phyloP scores from a whole-genome alignment of 2,113 vertebrate genomes.

The Mionectes macconnelli region DNA sequence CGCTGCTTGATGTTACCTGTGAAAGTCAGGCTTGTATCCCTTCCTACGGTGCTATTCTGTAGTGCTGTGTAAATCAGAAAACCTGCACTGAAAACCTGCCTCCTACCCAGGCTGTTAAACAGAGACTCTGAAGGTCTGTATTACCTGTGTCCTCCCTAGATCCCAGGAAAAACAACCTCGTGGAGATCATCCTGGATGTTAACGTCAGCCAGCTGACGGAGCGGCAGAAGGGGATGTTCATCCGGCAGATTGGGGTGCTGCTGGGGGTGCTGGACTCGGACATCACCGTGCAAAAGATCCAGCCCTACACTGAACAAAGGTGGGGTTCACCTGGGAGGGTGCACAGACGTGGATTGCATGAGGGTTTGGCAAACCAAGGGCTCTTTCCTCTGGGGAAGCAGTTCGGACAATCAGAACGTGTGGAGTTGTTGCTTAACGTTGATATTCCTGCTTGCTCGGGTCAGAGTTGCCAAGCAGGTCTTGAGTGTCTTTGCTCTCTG shows the following conservation, averaged over 20 bases:
- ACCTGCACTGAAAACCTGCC: neutral
- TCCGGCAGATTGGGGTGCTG: constrained; percentile 93
- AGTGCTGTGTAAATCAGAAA: neutral
- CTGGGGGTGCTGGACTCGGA: constrained; percentile 94
- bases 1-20: neutral
- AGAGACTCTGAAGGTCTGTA: neutral
- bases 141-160: constrained; percentile 71
- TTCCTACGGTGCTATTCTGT: neutral
- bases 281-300: constrained; percentile 92
- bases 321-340: constrained; percentile 25
- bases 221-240: constrained; percentile 93
- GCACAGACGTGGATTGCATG: fast-evolving
- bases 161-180: constrained; percentile 85
- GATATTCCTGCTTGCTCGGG: neutral
- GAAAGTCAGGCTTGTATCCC: neutral
- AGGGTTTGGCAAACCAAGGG: neutral
- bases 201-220: constrained; percentile 88
- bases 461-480: neutral
- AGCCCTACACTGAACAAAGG: constrained; percentile 92
- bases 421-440: neutral
- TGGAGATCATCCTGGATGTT: constrained; percentile 95
- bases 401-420: fast-evolving
- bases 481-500: neutral
- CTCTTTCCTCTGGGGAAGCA: neutral
- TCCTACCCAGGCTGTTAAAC: neutral